phyloP scores from a whole-genome alignment of 2,797 vertebrate genomes.

The Rhynchonycteris naso region DNA sequence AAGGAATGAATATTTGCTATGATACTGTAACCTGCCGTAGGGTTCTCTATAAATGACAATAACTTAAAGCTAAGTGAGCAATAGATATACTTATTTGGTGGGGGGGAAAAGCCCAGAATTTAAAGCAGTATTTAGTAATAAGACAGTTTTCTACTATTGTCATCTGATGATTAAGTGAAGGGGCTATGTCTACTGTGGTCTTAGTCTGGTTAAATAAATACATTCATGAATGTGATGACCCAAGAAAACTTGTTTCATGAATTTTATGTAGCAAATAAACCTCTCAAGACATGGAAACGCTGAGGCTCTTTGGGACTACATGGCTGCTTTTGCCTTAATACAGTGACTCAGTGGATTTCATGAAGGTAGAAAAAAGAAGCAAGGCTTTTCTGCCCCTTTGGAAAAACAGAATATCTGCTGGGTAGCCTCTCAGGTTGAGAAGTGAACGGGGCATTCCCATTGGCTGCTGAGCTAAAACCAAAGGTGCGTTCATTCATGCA shows the following conservation, averaged over 20 bases:
- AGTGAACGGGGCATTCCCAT: neutral
- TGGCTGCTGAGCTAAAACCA: neutral
- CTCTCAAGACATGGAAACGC: neutral
- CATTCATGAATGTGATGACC: neutral
- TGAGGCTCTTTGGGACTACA: neutral
- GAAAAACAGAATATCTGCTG: neutral
- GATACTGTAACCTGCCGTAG: neutral
- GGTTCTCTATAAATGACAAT: neutral
- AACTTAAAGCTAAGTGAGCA: slow-evolving; percentile 14
- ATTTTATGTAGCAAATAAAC: neutral
- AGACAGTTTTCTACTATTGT: neutral
- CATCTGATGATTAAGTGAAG: neutral
- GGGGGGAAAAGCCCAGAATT: slow-evolving; percentile 18
- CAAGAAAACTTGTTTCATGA: neutral
- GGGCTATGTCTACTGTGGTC: neutral
- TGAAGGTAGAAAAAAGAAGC: neutral
- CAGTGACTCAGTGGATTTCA: neutral
- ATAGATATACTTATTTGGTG: neutral
- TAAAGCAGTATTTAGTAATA: slow-evolving; percentile 35
- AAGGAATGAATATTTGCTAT: neutral
- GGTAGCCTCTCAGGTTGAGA: neutral
- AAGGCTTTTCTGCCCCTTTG: neutral
- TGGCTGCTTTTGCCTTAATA: neutral
- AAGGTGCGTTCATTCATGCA: neutral
- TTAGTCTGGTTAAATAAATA: neutral